Conservation (phyloP, 2,113 vertebrate genomes). For the Vombatus ursinus region DNA sequence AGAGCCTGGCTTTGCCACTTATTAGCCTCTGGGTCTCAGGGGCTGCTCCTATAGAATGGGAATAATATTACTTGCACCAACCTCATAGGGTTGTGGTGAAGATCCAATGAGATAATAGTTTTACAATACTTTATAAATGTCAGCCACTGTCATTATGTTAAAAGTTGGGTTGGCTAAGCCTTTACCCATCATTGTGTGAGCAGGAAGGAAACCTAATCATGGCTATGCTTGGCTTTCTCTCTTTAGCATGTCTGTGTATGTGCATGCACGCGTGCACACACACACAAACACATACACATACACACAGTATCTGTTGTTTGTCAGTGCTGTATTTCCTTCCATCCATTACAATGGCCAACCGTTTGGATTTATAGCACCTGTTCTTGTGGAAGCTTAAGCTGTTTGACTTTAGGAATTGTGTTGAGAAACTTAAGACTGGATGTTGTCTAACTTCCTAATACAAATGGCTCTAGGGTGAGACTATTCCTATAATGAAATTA, state of each 20-base stretch:
- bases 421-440: neutral
- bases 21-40: neutral
- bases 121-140: neutral
- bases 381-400: slow-evolving; percentile 12
- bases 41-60: neutral
- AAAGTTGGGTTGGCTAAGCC: neutral
- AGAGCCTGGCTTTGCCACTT: neutral
- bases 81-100: slow-evolving; percentile 2
- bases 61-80: neutral
- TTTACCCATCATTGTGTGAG: neutral
- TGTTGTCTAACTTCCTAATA: neutral
- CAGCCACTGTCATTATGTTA: neutral
- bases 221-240: neutral
- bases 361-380: slow-evolving; percentile 23
- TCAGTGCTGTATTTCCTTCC: neutral
- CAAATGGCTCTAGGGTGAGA: neutral
- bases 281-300: neutral
- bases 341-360: neutral
- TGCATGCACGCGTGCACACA: too few species aligned
- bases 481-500: slow-evolving; percentile 35
- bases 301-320: neutral
- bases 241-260: neutral
- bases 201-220: neutral
- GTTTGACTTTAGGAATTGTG: slow-evolving; percentile 2
- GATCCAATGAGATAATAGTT: neutral